phyloP scores from a whole-genome alignment of 2,888 invertebrate species.

The Orgyia antiqua region DNA sequence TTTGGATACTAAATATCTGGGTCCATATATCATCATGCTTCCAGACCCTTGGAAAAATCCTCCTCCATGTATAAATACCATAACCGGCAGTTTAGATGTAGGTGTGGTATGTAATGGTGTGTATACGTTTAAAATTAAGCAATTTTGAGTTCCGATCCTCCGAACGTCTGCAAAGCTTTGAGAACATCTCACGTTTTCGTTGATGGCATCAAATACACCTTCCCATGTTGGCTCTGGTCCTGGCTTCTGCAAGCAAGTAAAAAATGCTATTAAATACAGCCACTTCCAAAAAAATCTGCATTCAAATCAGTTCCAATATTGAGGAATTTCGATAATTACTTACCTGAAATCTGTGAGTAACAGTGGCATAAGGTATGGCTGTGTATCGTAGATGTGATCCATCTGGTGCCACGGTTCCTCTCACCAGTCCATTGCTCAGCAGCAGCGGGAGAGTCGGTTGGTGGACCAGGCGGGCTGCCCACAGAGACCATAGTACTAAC shows the following conservation, averaged over 20 bases:
- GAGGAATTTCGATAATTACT: too few relatives aligned
- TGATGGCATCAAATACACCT: constrained; percentile 45
- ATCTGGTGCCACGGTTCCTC: constrained; percentile 42
- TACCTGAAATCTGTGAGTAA: constrained; percentile 49
- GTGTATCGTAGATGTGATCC: constrained; percentile 43
- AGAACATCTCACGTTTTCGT: constrained; percentile 47
- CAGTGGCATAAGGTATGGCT: constrained; percentile 53
- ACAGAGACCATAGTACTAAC: constrained; percentile 59
- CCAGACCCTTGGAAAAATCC: constrained; percentile 54
- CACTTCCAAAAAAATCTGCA: neutral
- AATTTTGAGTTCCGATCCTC: constrained; percentile 42
- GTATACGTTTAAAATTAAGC: constrained; percentile 52
- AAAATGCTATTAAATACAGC: neutral
- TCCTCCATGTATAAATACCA: constrained; percentile 65
- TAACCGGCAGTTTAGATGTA: constrained; percentile 43
- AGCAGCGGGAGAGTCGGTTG: constrained; percentile 45
- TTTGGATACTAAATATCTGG: constrained; percentile 49
- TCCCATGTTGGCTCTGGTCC: constrained; percentile 53
- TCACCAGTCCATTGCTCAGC: constrained; percentile 41
- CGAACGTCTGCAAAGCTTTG: constrained; percentile 32
- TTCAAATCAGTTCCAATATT: too few relatives aligned
- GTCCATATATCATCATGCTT: constrained; percentile 43
- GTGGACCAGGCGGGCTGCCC: constrained; percentile 52
- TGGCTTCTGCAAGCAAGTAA: constrained; percentile 47
- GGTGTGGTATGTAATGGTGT: constrained; percentile 36